Evolutionary conservation across 1,140 invertebrate species (phyloP), one percentile per base, ranked within the genome.

Genomic region (Drosophila busckii): DNA sequence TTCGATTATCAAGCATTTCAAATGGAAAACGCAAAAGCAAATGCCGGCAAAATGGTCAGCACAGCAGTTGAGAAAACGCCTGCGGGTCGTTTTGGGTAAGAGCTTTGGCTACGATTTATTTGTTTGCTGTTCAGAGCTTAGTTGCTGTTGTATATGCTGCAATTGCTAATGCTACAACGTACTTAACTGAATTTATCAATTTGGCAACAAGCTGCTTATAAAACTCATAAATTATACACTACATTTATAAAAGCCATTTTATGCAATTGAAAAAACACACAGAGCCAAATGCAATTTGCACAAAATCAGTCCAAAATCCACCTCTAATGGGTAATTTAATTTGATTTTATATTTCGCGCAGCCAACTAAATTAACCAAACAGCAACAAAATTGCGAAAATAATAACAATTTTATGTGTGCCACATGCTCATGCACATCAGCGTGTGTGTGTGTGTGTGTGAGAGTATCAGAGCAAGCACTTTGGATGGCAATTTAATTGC

Each of bases 251-350:
- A n/a, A n/a, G n/a, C n/a, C n/a, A n/a, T n/a, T n/a, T n/a, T n/a
- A n/a, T n/a, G n/a, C n/a, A 15, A 44, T 34, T 22, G 42, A 62
- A 53, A 73, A 53, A 48, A 35, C 53, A 46, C 48, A 70, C 50
- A 46, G n/a, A n/a, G n/a, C n/a, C n/a, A 61, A 70, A 66, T 62
- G 68, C 41, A 46, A 66, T 66, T 75, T 60, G 35, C 26, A 40
- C 16, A 75, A 75, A 46, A 65, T 73, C 46, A 69, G 55, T 56
- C 53, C 45, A 53, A 66, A 76, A 68, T 68, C 68, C 15, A 55
- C 60, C 75, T 59, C 70, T 70, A 82, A 82, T 82, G 75, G 66
- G 75, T 67, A 56, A 82, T 82, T 75, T 75, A 66, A 82, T 82
- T 82, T 82, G 70, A 82, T 82, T 80, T n/a, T n/a, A n/a, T n/a